Base-by-base conservation (phyloP, 2,797 vertebrate species). In the Gadopsis bispinosus region DNA sequence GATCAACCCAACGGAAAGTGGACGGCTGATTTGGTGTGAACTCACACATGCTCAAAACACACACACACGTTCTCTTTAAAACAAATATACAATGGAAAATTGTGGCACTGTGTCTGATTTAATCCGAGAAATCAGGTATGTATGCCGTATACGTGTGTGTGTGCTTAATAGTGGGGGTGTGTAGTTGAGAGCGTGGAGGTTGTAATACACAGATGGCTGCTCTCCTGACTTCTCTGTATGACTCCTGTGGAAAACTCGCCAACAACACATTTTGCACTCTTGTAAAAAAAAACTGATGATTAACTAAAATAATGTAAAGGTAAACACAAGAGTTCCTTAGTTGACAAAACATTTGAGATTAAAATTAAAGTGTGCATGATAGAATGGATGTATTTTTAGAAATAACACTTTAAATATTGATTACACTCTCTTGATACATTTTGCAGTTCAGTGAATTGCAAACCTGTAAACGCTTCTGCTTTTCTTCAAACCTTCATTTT, bases 161-260 rank as follows among this genome's bases (percentile, higher is more conserved):
- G 43, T 61, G 79, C 68, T 55, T 64, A 35, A 48, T 43, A 58
- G 69, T 50, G 66, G 59, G 72, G 11, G 64, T 63, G 82, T 75
- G 87, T 65, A 69, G 69, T 31, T 63, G 60, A 68, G 67, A 59
- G 64, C 37, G 51, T 64, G 70, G 74, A 89, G 84, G 87, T 89
- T 88, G 76, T 83, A 79, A 69, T 75, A 83, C 83, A 84, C 95
- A 95, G 93, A 95, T 95, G 95, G 94, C 75, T 50, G 66, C 94
- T 89, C 90, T 80, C 77, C 90, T 89, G 82, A 81, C 45, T 47
- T 89, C 90, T 87, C 92, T 91, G 93, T 90, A 92, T 85, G 91
- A 92, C 79, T 88, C 78, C 74, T 89, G 84, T 90, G 81, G 73
- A 81, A 80, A 88, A 86, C 50, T 55, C 12, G 26, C 39, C 29